These are phyloP conservation scores for Arge pagana DNA, from an alignment of 2,888 invertebrate genomes.

Conservation along the genomic window DNA sequence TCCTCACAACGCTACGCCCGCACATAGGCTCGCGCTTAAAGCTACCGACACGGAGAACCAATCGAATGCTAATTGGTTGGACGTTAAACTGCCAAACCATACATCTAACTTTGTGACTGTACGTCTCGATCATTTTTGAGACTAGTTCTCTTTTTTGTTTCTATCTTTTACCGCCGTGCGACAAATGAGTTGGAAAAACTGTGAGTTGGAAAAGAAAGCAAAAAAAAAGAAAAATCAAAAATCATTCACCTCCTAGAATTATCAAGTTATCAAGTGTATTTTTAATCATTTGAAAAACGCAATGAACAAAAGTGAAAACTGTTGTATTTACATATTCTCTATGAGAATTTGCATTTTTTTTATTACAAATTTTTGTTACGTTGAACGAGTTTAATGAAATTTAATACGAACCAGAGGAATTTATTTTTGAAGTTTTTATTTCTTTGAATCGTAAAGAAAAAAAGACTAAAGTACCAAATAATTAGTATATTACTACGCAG, in stretches of 20 bases:
- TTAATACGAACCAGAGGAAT: constrained; percentile 7
- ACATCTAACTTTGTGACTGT: constrained; percentile 88
- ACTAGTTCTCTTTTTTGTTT: not conserved
- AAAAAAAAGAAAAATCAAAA: not conserved
- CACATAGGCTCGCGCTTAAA: constrained; percentile 76
- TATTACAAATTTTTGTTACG: constrained; percentile 1
- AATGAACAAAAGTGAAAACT: constrained; percentile 16
- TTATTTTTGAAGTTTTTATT: constrained; percentile 18
- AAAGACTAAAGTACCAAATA: constrained; percentile 43
- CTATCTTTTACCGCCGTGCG: not conserved
- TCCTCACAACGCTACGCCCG: constrained; percentile 82
- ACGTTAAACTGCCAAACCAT: constrained; percentile 81
- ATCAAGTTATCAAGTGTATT: not conserved
- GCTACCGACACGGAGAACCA: constrained; percentile 83
- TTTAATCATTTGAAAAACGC: not conserved
- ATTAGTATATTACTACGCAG: constrained; percentile 21
- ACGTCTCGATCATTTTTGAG: constrained; percentile 87
- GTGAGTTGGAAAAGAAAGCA: not conserved
- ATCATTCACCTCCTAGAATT: not conserved
- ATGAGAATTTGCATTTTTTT: constrained; percentile 19
- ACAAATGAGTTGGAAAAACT: not conserved
- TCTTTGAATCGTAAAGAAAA: constrained; percentile 33
- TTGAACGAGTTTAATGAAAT: constrained; percentile 6
- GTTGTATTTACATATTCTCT: constrained; percentile 12
- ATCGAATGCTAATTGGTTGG: constrained; percentile 83